Conservation (phyloP, 1,140 invertebrate genomes). For the Pinna nobilis region DNA sequence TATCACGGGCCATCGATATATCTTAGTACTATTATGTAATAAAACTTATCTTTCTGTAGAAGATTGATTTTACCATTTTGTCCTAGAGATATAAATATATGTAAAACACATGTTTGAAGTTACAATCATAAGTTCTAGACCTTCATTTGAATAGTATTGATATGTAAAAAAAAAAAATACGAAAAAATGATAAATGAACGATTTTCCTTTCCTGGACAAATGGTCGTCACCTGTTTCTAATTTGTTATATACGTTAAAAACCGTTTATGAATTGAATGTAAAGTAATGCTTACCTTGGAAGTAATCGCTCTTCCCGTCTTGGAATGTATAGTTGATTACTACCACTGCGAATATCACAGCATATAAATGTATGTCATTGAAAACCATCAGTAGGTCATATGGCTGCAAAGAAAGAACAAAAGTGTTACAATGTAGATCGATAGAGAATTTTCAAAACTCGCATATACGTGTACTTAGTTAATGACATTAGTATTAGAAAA, state of each 20-base stretch:
- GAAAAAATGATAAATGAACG: background rate
- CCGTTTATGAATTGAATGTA: background rate
- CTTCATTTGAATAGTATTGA: too few species aligned
- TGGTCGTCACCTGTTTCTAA: background rate
- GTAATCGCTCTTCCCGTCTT: constrained; percentile 71
- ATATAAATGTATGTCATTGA: constrained; percentile 68
- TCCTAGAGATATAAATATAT: too few species aligned
- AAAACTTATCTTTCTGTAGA: too few species aligned
- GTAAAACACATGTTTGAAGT: too few species aligned
- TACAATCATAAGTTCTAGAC: too few species aligned
- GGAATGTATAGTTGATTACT: constrained; percentile 71
- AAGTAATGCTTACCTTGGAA: constrained; percentile 65
- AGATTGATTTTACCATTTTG: too few species aligned
- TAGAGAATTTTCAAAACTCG: background rate
- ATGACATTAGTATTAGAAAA: too few species aligned
- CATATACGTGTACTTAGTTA: too few species aligned
- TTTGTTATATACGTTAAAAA: background rate
- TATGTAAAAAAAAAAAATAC: constrained; percentile 3
- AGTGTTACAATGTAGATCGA: background rate
- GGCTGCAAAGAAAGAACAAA: constrained; percentile 56
- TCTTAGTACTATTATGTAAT: too few species aligned
- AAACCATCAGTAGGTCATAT: constrained; percentile 64
- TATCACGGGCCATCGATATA: too few species aligned
- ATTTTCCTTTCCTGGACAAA: background rate
- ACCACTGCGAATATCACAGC: constrained; percentile 69